These are phyloP conservation scores for Epizoanthus stellaris DNA, from an alignment of 92 coral and sea anemone genomes.

Conservation along the genomic window DNA sequence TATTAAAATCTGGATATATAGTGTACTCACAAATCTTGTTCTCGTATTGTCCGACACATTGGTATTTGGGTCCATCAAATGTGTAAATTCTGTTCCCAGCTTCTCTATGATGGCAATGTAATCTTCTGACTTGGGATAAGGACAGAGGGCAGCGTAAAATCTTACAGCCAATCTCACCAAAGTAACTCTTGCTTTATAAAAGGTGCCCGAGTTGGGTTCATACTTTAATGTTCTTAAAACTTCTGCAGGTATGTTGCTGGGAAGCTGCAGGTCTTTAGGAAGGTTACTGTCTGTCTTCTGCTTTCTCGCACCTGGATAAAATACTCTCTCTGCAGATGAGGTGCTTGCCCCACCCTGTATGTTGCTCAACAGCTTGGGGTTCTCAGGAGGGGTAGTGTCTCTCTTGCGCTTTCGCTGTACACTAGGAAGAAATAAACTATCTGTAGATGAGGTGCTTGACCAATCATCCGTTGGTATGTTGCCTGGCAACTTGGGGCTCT, in stretches of 20 bases:
- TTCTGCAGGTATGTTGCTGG: conserved; percentile 1
- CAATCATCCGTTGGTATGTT: conserved; percentile 1
- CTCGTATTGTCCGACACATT: conserved; percentile 9
- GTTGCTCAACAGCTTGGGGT: neutral
- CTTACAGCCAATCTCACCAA: conserved; percentile 15
- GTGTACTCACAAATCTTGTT: conserved; percentile 28
- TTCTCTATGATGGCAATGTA: conserved; percentile 16
- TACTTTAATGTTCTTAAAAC: conserved; percentile 6
- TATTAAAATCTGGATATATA: neutral
- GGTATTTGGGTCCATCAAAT: conserved; percentile 16
- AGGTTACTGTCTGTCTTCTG: neutral
- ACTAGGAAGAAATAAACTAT: neutral
- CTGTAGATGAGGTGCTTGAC: conserved; percentile 10
- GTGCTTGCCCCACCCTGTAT: neutral
- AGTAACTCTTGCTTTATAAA: conserved; percentile 5
- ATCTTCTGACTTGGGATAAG: conserved; percentile 15
- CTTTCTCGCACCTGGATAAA: conserved; percentile 2
- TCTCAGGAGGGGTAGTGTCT: conserved; percentile 13
- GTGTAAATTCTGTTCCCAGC: conserved; percentile 23
- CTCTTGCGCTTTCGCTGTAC: conserved; percentile 3
- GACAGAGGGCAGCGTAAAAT: conserved; percentile 22
- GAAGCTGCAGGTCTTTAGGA: conserved; percentile 29
- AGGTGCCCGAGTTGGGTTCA: conserved; percentile 21
- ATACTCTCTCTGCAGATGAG: neutral
- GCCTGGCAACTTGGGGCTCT: conserved; percentile 12